Evolutionary conservation across 2,113 vertebrate genomes (phyloP).

Genomic region (Hyla sarda): DNA sequence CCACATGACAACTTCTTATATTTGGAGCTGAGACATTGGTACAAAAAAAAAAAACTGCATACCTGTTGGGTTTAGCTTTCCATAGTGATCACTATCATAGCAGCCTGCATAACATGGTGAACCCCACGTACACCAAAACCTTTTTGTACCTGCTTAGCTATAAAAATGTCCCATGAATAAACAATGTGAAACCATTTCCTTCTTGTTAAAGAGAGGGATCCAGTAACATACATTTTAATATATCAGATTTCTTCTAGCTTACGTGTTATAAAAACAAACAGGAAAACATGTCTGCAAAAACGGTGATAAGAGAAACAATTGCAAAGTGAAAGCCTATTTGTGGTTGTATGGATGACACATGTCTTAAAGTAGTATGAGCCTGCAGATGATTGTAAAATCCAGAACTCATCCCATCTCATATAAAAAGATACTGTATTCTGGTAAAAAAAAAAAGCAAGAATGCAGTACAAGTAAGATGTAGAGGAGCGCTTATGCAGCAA

Average conservation of each 20-base stretch:
- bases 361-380: background rate
- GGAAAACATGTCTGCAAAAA: slow-evolving; percentile 24
- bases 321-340: background rate
- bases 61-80: background rate
- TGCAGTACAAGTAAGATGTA: too few species aligned
- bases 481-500: too few species aligned
- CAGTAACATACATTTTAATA: background rate
- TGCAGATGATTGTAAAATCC: too few species aligned
- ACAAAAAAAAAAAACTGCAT: too few species aligned
- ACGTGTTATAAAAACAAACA: slow-evolving; percentile 9
- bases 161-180: background rate
- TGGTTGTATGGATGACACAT: background rate
- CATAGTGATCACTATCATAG: background rate
- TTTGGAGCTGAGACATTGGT: too few species aligned
- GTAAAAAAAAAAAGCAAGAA: too few species aligned
- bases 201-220: slow-evolving; percentile 17
- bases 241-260: background rate
- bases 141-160: background rate
- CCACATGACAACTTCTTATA: too few species aligned
- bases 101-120: background rate
- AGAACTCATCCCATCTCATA: too few species aligned
- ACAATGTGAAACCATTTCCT: background rate
- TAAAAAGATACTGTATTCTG: too few species aligned
- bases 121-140: slow-evolving; percentile 14
- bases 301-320: slow-evolving; percentile 21